Conservation (phyloP, 1,140 invertebrate species). For the Ceratosolen solmsi region DNA sequence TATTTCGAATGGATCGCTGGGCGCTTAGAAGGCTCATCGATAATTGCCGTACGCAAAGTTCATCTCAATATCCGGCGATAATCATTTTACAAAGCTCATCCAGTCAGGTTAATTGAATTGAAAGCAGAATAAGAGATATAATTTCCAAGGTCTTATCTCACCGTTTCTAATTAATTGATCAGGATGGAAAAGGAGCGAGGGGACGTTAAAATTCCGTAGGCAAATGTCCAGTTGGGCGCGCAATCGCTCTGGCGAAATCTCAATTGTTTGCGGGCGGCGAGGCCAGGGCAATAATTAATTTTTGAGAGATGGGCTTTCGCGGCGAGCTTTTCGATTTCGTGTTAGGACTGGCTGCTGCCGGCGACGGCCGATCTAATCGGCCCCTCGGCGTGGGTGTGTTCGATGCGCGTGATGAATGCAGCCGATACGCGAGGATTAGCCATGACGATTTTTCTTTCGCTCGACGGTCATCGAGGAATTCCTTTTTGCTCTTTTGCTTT, state of each 20-base stretch:
- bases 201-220: not conserved
- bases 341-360: too few relatives aligned
- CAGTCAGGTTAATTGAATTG: not conserved
- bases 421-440: conserved; percentile 25
- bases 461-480: conserved; percentile 16
- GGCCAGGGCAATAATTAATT: not conserved
- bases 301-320: not conserved
- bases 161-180: not conserved
- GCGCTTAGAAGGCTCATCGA: too few relatives aligned
- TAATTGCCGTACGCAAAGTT: too few relatives aligned
- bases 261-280: not conserved
- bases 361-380: conserved; percentile 41
- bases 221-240: not conserved
- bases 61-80: too few relatives aligned
- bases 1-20: too few relatives aligned
- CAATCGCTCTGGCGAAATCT: not conserved
- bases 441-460: conserved; percentile 32
- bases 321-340: conserved; percentile 19
- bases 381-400: conserved; percentile 26
- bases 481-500: not conserved
- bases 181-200: not conserved
- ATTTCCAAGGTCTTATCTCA: not conserved
- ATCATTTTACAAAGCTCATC: too few relatives aligned
- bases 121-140: not conserved
- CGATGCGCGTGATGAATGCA: conserved; percentile 28